A percentile compares a stretch with the other conserved stretches of the same genome.
Conservation (phyloP, 2,113 vertebrate genomes). For the Leucoraja erinaceus region DNA sequence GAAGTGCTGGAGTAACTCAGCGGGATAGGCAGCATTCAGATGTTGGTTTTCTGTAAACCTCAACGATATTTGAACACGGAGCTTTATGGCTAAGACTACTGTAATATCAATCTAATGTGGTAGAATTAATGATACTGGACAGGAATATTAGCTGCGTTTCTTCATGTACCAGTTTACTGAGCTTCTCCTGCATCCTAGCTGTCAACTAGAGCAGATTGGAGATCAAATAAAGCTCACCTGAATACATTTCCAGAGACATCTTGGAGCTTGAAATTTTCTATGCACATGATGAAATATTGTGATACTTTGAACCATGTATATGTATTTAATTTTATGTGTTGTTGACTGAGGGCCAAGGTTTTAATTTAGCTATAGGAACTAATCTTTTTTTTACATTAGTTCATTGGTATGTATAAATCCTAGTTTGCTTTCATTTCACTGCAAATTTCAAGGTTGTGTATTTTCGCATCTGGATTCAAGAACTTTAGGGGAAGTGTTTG, state of each 20-base stretch:
- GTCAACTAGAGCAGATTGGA: background rate
- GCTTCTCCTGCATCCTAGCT: background rate
- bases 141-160: background rate
- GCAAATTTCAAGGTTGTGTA: background rate
- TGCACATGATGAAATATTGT: background rate
- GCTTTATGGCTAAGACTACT: background rate
- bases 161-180: background rate
- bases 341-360: background rate
- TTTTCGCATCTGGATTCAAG: background rate
- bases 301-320: background rate
- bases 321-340: background rate
- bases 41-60: background rate
- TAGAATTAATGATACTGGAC: background rate
- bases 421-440: background rate
- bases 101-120: background rate
- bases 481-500: background rate
- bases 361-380: background rate
- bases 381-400: background rate
- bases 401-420: background rate
- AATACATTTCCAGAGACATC: background rate
- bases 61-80: background rate
- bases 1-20: too few relatives aligned
- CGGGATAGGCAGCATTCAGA: background rate
- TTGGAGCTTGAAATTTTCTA: background rate
- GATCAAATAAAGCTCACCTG: background rate